These are phyloP conservation scores for Clepsis dumicolana DNA, from an alignment of 2,888 invertebrate genomes.

Conservation along the genomic window DNA sequence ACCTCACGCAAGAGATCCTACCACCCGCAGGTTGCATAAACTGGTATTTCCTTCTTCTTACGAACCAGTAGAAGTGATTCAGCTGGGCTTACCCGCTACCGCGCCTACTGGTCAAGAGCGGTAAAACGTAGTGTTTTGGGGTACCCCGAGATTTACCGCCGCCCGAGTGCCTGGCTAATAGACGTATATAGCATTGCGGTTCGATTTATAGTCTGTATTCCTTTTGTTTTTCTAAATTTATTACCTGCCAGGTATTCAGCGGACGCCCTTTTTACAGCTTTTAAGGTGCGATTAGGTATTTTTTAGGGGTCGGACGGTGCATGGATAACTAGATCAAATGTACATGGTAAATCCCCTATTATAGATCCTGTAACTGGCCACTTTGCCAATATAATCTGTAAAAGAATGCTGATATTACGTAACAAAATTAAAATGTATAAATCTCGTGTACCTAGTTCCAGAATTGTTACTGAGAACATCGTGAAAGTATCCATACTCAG, in stretches of 20 bases:
- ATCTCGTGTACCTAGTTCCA: too few relatives aligned
- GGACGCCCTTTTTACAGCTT: slow-evolving; percentile 59
- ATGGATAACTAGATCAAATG: background rate
- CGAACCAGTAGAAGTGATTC: slow-evolving; percentile 13
- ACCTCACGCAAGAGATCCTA: too few relatives aligned
- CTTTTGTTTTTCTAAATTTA: slow-evolving; percentile 80
- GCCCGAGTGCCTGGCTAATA: slow-evolving; percentile 78
- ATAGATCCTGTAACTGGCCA: too few relatives aligned
- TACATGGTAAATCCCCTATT: too few relatives aligned
- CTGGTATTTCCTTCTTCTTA: too few relatives aligned
- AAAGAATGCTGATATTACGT: too few relatives aligned
- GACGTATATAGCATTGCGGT: slow-evolving; percentile 82
- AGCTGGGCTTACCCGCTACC: slow-evolving; percentile 19
- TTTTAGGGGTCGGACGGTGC: slow-evolving; percentile 48
- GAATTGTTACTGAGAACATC: too few relatives aligned
- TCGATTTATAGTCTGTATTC: slow-evolving; percentile 81
- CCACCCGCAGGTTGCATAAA: too few relatives aligned
- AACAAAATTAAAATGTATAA: too few relatives aligned
- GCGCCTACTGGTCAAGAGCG: slow-evolving; percentile 56
- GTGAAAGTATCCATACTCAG: too few relatives aligned
- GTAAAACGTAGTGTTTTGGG: slow-evolving; percentile 72
- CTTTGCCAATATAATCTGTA: too few relatives aligned
- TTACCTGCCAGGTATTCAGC: slow-evolving; percentile 60
- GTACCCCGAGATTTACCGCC: slow-evolving; percentile 77
- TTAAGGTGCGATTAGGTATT: slow-evolving; percentile 58